Evolutionary conservation across 92 coral and sea anemone genomes (phyloP).

Genomic region (Scolanthus callimorphus): DNA sequence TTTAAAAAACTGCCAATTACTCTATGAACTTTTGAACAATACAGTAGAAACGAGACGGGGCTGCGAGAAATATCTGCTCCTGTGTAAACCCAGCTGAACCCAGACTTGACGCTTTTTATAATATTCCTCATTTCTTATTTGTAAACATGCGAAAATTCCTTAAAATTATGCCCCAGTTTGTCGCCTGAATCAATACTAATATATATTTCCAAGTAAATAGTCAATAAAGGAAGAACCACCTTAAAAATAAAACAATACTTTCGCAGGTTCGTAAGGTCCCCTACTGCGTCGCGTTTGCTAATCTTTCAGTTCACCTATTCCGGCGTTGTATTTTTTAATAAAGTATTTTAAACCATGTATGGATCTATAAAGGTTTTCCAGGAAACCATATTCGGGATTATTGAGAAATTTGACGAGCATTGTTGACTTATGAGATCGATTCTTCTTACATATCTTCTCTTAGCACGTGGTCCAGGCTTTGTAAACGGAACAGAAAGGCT

Average conservation of each 20-base stretch:
- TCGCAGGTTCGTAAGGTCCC: no score
- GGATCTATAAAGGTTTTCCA: no score
- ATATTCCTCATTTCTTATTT: constrained; percentile 24
- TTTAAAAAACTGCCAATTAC: no score
- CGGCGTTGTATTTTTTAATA: no score
- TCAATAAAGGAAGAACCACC: constrained; percentile 20
- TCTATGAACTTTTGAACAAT: constrained; percentile 29
- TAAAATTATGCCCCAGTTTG: constrained; percentile 15
- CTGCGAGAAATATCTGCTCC: constrained; percentile 4
- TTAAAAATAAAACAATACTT: constrained; percentile 8
- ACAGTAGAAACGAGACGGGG: neutral
- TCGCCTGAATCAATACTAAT: constrained; percentile 42
- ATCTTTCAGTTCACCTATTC: no score
- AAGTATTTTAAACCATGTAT: no score
- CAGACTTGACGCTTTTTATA: constrained; percentile 26
- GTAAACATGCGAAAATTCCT: constrained; percentile 20
- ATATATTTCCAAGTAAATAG: constrained; percentile 33
- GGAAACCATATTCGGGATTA: no score
- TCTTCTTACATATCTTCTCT: no score
- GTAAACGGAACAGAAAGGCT: constrained; percentile 2
- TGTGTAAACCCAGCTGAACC: constrained; percentile 28
- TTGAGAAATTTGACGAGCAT: no score
- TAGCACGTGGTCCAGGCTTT: neutral
- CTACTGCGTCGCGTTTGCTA: no score
- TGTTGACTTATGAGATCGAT: no score